Evolutionary conservation across 2,888 invertebrate species (phyloP).

Genomic region (Agriopis leucophaearia): DNA sequence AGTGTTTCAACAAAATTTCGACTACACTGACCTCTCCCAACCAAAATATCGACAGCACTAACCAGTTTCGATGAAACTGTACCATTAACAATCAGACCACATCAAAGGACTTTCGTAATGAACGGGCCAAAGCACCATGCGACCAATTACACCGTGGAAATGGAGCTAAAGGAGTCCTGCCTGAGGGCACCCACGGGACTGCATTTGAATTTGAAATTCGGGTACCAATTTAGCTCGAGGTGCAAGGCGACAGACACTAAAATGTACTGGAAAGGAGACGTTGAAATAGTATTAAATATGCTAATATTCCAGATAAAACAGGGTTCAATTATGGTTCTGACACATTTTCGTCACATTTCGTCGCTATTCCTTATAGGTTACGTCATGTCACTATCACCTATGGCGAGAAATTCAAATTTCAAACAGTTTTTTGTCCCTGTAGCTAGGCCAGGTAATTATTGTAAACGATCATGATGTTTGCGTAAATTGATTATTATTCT

Average conservation of each 20-base stretch:
- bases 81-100: slow-evolving; percentile 69
- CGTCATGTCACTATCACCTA: too few relatives aligned
- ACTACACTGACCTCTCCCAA: slow-evolving; percentile 59
- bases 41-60: slow-evolving; percentile 55
- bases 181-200: slow-evolving; percentile 76
- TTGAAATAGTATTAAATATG: slow-evolving; percentile 64
- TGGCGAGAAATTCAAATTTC: too few relatives aligned
- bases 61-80: slow-evolving; percentile 36
- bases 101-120: slow-evolving; percentile 68
- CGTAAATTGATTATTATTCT: too few relatives aligned
- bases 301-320: slow-evolving; percentile 50
- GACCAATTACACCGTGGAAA: slow-evolving; percentile 76
- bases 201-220: slow-evolving; percentile 84
- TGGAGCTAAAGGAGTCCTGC: slow-evolving; percentile 68
- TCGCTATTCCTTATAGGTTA: too few relatives aligned
- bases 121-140: slow-evolving; percentile 70
- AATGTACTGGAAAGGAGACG: slow-evolving; percentile 72
- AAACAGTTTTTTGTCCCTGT: too few relatives aligned
- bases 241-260: slow-evolving; percentile 80
- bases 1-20: neutral
- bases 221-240: slow-evolving; percentile 83
- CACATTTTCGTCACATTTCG: too few relatives aligned
- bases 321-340: too few relatives aligned
- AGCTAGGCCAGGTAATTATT: too few relatives aligned
- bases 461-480: too few relatives aligned